A percentile compares a stretch with the other conserved stretches of the same genome.
Conservation (phyloP, 2,113 vertebrate genomes). For the Syngnathus scovelli region DNA sequence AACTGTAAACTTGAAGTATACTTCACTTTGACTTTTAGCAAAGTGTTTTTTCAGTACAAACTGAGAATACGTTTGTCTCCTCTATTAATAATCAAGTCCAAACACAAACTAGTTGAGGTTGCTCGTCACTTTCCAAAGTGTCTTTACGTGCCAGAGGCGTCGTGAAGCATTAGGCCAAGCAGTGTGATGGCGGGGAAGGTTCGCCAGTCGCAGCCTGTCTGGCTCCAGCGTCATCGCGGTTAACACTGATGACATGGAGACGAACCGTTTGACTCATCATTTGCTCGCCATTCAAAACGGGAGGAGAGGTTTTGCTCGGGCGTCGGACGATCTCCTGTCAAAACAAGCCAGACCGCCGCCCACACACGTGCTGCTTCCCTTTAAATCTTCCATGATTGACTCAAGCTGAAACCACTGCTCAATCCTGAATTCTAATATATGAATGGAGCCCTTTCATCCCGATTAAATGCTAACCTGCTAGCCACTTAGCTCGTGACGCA, state of each 20-base stretch:
- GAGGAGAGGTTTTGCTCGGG: conserved; percentile 30
- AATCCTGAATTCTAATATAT: background rate
- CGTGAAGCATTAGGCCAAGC: background rate
- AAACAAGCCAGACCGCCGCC: conserved; percentile 16
- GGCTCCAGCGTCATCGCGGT: conserved; percentile 37
- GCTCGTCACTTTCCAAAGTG: background rate
- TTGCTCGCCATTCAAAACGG: conserved; percentile 14
- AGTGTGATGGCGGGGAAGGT: conserved; percentile 16
- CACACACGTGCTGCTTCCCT: background rate
- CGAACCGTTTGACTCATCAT: conserved; percentile 27
- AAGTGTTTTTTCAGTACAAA: background rate
- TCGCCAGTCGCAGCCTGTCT: conserved; percentile 26
- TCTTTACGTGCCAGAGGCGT: background rate
- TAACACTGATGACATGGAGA: conserved; percentile 36
- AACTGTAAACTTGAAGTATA: no score
- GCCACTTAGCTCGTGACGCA: background rate
- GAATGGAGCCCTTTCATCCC: background rate
- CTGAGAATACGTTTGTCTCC: background rate
- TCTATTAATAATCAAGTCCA: background rate
- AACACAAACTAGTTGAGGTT: background rate
- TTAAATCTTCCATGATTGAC: conserved; percentile 5
- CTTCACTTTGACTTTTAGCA: no score
- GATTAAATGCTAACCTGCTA: background rate
- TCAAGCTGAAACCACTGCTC: background rate
- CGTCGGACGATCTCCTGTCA: conserved; percentile 40